Evolutionary conservation across 35 echinoderm and acorn worm genomes (phyloP).

Genomic region (Chiridota heheva): DNA sequence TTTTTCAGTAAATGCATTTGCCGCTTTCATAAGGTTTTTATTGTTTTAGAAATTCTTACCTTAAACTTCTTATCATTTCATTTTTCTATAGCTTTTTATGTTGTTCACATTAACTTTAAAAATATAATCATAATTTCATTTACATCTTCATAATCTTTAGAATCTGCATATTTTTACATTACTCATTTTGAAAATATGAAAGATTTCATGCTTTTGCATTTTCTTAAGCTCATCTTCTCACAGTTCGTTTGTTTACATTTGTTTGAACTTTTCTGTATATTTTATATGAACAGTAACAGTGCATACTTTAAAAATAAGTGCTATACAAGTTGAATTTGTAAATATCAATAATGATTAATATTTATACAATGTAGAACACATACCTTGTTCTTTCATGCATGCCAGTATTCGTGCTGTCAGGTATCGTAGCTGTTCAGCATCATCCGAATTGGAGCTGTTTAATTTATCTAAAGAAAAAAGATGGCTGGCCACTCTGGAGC

Average conservation of each 20-base stretch:
- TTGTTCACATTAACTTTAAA: too few species aligned
- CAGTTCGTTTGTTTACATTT: neutral
- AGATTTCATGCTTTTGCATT: neutral
- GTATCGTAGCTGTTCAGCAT: constrained; percentile 86
- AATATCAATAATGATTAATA: neutral
- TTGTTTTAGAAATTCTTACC: too few species aligned
- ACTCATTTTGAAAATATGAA: neutral
- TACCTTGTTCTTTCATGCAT: constrained; percentile 84
- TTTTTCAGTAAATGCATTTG: too few species aligned
- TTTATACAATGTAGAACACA: neutral
- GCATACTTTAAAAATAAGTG: neutral
- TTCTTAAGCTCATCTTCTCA: neutral
- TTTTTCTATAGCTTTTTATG: too few species aligned
- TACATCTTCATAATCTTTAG: neutral
- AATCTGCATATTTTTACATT: neutral
- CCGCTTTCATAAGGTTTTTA: too few species aligned
- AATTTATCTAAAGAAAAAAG: constrained; percentile 79
- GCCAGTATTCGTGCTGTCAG: constrained; percentile 76
- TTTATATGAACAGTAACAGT: neutral
- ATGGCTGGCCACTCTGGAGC: constrained; percentile 72
- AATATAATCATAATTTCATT: neutral
- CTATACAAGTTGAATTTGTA: neutral
- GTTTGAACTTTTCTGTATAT: neutral
- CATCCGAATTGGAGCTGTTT: constrained; percentile 78
- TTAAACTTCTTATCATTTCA: too few species aligned